These are phyloP conservation scores for Drosophila nigritarsus DNA, from an alignment of 2,888 invertebrate genomes.

Conservation along the genomic window DNA sequence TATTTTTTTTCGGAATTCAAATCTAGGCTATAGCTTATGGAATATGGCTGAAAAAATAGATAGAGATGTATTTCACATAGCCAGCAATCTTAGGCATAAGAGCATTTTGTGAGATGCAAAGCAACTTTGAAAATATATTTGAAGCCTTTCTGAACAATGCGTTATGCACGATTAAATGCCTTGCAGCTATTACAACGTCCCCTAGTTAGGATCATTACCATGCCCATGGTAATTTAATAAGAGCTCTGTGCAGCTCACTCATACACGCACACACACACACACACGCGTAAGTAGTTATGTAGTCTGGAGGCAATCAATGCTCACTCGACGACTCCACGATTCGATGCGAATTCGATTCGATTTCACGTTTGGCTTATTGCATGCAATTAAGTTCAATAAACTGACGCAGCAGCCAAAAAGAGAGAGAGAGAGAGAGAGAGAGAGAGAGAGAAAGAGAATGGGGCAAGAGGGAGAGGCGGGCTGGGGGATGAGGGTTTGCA, in stretches of 20 bases:
- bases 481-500: background rate
- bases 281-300: conserved; percentile 25
- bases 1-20: background rate
- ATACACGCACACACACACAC: background rate
- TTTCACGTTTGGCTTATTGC: conserved; percentile 73
- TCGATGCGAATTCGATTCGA: conserved; percentile 41
- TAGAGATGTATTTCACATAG: background rate
- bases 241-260: background rate
- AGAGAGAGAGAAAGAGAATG: background rate
- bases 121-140: background rate
- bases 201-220: conserved; percentile 7
- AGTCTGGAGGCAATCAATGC: conserved; percentile 49
- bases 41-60: background rate
- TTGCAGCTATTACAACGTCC: background rate
- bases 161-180: background rate
- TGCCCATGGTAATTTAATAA: conserved; percentile 33
- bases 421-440: too few relatives aligned
- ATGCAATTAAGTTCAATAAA: conserved; percentile 79
- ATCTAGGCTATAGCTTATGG: background rate
- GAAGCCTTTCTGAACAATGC: background rate
- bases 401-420: conserved; percentile 44
- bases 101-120: background rate
- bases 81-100: background rate
- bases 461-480: too few relatives aligned
- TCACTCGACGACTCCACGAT: conserved; percentile 24